Evolutionary conservation across 2,888 invertebrate genomes (phyloP), one percentile per base, ranked within the genome.

Genomic region (Lochmaea crataegi): DNA sequence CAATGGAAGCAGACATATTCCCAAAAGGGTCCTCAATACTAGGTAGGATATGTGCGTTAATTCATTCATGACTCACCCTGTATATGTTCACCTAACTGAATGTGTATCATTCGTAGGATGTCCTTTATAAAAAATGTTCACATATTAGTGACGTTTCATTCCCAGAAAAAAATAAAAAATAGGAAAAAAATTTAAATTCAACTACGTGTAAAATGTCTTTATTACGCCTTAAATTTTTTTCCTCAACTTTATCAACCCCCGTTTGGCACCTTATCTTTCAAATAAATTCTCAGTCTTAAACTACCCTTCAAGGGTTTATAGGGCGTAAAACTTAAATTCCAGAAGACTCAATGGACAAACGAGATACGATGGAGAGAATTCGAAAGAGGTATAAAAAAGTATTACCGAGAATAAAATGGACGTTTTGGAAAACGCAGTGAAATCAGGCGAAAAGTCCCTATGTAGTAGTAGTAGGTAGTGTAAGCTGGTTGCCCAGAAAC

Each of bases 361-460:
- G 66, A 66, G 66, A 67, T 72, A 66, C 56, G 65, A 60, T 41
- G 61, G 61, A 61, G 57, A 38, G 68, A 70, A 63, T 56, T 58
- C 63, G 57, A 48, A 65, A 48, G 38, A 64, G 32, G 65, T 58
- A 64, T 51, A 65, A 51, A 26, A 71, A 68, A 65, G 61, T 68
- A 71, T 38, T 53, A 42, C 53, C 38, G 61, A 71, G 75, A 76
- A 74, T 73, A 75, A 76, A 79, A 81, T 67, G 78, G 76, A 76
- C 77, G 76, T 61, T 79, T 79, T 73, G 76, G 75, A 75, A 76
- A 78, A 80, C 73, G 76, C 71, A 64, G 73, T 76, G 78, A 79
- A 80, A 80, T 82, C 80, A 78, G 77, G 78, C 76, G 82, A 78
- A 80, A 81, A 80, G 72, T 71, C 77, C 71, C 76, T 73, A 72